Conservation (phyloP, 2,797 vertebrate species). For the Thaleichthys pacificus region DNA sequence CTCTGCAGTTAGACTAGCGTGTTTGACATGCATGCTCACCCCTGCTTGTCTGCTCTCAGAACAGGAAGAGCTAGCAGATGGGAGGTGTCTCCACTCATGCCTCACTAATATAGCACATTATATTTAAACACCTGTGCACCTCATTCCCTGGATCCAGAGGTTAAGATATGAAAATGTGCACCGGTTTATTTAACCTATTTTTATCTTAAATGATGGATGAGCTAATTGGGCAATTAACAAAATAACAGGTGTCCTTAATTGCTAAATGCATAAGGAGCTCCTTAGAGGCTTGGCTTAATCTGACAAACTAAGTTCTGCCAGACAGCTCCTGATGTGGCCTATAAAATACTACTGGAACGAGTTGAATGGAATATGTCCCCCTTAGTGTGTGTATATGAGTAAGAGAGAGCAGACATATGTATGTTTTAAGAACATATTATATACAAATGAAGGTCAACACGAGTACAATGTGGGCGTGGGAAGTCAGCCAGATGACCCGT, state of each 20-base stretch:
- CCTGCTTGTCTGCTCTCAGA: neutral
- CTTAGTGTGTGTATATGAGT: too few relatives aligned
- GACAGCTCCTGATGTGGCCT: conserved; percentile 42
- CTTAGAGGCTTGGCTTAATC: conserved; percentile 65
- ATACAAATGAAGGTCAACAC: neutral
- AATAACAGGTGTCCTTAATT: conserved; percentile 78
- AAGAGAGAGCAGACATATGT: too few relatives aligned
- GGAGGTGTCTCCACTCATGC: conserved; percentile 22
- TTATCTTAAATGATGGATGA: conserved; percentile 71
- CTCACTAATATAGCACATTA: conserved; percentile 30
- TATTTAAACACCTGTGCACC: conserved; percentile 57
- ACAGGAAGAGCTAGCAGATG: conserved; percentile 22
- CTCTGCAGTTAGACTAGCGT: neutral
- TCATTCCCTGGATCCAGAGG: conserved; percentile 47
- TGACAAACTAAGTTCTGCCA: conserved; percentile 48
- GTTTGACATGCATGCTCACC: neutral
- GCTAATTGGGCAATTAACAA: conserved; percentile 79
- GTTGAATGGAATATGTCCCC: neutral
- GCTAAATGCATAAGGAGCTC: conserved; percentile 60
- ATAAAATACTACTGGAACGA: conserved; percentile 32
- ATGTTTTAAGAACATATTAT: neutral
- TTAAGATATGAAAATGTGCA: conserved; percentile 47
- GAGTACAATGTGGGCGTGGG: neutral
- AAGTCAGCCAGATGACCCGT: too few relatives aligned
- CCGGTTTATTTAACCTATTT: conserved; percentile 70